These are phyloP conservation scores for Disparrhopalites patrizii DNA, from an alignment of 2,888 invertebrate genomes.

Conservation along the genomic window DNA sequence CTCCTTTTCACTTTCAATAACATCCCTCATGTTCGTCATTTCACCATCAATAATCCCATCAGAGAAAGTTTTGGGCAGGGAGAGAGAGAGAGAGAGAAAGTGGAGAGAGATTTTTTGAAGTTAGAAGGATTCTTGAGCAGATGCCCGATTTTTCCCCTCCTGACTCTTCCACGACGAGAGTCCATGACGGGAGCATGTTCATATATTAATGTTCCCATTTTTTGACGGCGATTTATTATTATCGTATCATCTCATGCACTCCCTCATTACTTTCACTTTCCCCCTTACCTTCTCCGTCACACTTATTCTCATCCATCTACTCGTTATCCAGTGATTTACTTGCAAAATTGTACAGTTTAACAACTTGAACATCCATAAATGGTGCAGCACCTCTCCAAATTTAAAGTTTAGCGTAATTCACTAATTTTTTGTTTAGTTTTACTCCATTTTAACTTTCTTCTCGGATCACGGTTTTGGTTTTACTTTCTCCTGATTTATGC, in stretches of 20 bases:
- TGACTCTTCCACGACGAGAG: background rate
- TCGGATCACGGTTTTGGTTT: too few species aligned
- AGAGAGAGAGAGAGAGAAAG: too few species aligned
- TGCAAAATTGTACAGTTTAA: background rate
- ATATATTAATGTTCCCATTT: constrained; percentile 12
- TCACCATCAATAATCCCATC: constrained; percentile 4
- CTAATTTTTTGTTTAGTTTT: too few species aligned
- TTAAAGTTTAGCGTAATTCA: too few species aligned
- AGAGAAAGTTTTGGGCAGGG: too few species aligned
- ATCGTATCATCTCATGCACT: constrained; percentile 2
- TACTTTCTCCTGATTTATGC: too few species aligned
- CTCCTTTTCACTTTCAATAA: background rate
- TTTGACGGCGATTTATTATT: constrained; percentile 19
- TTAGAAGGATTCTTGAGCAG: too few species aligned
- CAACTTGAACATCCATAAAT: too few species aligned
- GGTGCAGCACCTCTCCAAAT: too few species aligned
- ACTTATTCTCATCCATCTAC: background rate
- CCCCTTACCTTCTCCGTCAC: background rate
- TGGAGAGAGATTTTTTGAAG: too few species aligned
- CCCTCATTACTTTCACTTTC: background rate
- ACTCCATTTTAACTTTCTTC: too few species aligned
- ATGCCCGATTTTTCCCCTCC: background rate
- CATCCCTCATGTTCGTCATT: constrained; percentile 3
- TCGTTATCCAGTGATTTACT: background rate
- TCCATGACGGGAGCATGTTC: constrained; percentile 7